A percentile compares a stretch with the other conserved stretches of the same genome.
Evolutionary conservation across 2,113 vertebrate species (phyloP).

Genomic region (Eleginops maclovinus): DNA sequence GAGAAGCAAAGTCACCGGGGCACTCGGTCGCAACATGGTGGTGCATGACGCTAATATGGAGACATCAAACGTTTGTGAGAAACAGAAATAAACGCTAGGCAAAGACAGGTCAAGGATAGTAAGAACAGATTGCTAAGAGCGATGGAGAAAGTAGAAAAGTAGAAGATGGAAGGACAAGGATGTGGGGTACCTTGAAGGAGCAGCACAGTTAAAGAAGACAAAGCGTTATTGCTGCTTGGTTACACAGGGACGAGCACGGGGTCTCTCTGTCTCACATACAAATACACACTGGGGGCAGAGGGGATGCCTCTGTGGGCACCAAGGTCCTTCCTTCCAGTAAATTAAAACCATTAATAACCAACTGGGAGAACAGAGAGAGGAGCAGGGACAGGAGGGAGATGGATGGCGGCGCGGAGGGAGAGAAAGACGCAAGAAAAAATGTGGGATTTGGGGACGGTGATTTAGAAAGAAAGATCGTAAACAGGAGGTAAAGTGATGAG

Average conservation of each 20-base stretch:
- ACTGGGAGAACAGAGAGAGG: constrained; percentile 67
- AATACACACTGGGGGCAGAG: constrained; percentile 73
- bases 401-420: constrained; percentile 35
- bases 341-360: constrained; percentile 96
- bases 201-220: constrained; percentile 85
- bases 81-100: background rate
- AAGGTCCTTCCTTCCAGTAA: constrained; percentile 86
- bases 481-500: constrained; percentile 35
- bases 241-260: constrained; percentile 58
- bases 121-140: constrained; percentile 30
- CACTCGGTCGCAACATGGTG: background rate
- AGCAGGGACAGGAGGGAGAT: constrained; percentile 36
- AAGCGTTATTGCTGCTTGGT: constrained; percentile 77
- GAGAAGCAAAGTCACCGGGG: background rate
- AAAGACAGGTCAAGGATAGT: constrained; percentile 34
- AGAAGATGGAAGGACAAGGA: constrained; percentile 47
- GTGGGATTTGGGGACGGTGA: constrained; percentile 40
- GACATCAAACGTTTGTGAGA: background rate
- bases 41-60: background rate
- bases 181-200: constrained; percentile 73
- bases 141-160: constrained; percentile 18
- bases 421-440: constrained; percentile 13
- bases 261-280: constrained; percentile 55
- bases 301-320: constrained; percentile 82
- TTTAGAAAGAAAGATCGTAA: constrained; percentile 55